Evolutionary conservation across 2,113 vertebrate species (phyloP).

Genomic region (Corydoras sp.): DNA sequence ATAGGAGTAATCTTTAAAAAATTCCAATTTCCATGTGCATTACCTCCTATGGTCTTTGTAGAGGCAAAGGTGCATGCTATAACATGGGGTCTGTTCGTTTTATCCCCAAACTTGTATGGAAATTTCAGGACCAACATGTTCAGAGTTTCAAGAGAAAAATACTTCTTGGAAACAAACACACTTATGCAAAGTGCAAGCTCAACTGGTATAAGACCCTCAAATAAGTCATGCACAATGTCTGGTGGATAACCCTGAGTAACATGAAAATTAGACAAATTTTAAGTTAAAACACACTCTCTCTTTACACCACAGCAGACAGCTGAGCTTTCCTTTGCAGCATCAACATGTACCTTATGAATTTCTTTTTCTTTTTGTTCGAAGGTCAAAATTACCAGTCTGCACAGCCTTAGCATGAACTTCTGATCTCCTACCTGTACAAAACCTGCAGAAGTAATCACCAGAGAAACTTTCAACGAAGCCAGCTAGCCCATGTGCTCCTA

Average conservation of each 20-base stretch:
- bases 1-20: constrained; percentile 1
- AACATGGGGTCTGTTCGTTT: background rate
- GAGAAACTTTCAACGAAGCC: background rate
- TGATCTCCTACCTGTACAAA: background rate
- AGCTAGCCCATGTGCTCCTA: background rate
- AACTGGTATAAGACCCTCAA: background rate
- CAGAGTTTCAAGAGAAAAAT: background rate
- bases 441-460: background rate
- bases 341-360: background rate
- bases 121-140: background rate
- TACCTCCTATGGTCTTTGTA: background rate
- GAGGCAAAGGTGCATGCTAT: background rate
- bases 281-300: background rate
- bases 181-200: background rate
- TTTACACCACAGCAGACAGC: background rate
- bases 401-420: background rate
- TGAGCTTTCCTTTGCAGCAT: background rate
- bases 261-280: background rate
- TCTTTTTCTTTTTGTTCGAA: background rate
- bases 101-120: background rate
- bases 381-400: background rate
- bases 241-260: background rate
- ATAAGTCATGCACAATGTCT: background rate
- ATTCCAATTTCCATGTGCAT: constrained; percentile 6
- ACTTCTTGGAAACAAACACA: background rate